Percentiles rank a stretch among this genome's conserved stretches.
Evolutionary conservation across 2,113 vertebrate species (phyloP).

Genomic region (Melanocharis versteri): DNA sequence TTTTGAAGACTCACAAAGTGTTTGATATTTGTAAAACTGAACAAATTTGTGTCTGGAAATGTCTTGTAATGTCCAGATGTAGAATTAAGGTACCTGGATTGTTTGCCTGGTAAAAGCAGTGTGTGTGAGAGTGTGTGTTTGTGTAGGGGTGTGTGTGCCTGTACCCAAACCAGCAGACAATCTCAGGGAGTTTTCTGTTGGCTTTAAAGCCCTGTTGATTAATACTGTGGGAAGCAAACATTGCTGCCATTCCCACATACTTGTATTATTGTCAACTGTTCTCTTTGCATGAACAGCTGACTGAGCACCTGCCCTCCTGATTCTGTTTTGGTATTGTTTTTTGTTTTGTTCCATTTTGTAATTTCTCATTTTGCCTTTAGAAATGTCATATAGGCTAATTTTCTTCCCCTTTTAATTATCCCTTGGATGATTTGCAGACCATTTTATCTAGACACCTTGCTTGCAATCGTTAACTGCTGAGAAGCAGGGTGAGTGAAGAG

Average conservation of each 20-base stretch:
- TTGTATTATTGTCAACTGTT: background rate
- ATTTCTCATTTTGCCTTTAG: background rate
- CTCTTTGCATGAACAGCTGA: background rate
- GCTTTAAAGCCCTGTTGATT: background rate
- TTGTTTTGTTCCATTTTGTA: background rate
- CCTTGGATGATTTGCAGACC: background rate
- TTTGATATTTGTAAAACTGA: background rate
- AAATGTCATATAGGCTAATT: background rate
- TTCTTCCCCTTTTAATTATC: background rate
- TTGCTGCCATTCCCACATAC: background rate
- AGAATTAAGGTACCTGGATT: background rate
- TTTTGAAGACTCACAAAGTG: background rate
- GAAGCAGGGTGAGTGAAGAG: background rate
- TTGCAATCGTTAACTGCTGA: background rate
- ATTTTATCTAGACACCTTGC: fast-evolving
- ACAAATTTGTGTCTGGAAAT: background rate
- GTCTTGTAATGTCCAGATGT: background rate
- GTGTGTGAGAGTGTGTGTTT: background rate
- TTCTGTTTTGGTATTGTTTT: background rate
- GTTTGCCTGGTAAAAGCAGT: background rate
- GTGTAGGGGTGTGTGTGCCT: background rate
- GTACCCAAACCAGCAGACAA: background rate
- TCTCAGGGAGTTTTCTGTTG: background rate
- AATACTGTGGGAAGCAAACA: background rate
- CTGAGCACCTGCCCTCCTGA: background rate